Percentiles rank a stretch among this genome's conserved stretches.
These are phyloP conservation scores for Eupithecia pulchellata DNA, from an alignment of 2,888 invertebrate genomes.

Conservation along the genomic window DNA sequence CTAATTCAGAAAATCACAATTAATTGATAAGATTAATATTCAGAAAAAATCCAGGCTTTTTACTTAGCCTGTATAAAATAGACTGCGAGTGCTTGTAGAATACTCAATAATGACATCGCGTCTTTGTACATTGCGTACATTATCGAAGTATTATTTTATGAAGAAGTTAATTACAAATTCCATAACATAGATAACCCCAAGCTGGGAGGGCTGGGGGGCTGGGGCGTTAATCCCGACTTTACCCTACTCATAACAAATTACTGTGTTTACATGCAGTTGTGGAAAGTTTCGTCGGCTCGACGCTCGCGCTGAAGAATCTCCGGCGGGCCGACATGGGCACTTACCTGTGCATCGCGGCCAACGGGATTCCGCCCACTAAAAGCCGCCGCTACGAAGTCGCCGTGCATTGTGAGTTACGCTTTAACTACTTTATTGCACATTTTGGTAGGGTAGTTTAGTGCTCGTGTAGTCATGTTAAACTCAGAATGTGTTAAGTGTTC, in stretches of 20 bases:
- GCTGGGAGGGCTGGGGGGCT: no score
- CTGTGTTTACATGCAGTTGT: constrained; percentile 79
- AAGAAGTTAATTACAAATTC: neutral
- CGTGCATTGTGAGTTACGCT: constrained; percentile 89
- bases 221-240: neutral
- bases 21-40: neutral
- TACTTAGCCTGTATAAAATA: neutral
- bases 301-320: constrained; percentile 88
- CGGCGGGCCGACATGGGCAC: constrained; percentile 93
- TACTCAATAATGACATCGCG: no score
- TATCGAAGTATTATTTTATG: neutral
- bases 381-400: constrained; percentile 93
- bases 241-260: neutral
- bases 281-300: constrained; percentile 89
- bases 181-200: no score
- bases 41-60: neutral
- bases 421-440: neutral
- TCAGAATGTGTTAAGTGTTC: neutral
- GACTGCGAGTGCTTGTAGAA: no score
- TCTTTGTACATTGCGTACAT: no score
- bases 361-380: constrained; percentile 92
- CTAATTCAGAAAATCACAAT: neutral
- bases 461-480: neutral
- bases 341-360: constrained; percentile 93
- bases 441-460: neutral